Percentiles rank a stretch among this genome's conserved stretches.
These are phyloP conservation scores for Drosophila jambulina DNA, from an alignment of 1,140 invertebrate genomes.

Conservation along the genomic window DNA sequence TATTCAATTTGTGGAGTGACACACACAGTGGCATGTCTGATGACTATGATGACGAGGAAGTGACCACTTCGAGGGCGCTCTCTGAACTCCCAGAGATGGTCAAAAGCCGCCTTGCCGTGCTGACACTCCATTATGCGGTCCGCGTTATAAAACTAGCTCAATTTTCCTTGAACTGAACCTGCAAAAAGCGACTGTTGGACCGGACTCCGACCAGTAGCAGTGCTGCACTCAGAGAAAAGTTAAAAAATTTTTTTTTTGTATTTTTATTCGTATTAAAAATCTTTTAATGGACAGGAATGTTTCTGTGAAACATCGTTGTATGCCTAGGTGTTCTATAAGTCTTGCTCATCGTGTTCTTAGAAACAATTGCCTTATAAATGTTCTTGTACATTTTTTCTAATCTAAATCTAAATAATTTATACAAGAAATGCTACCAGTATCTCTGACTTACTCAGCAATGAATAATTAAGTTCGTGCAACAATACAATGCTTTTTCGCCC, in stretches of 20 bases:
- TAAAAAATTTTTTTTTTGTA: neutral
- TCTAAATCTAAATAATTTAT: neutral
- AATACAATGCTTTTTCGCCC: neutral
- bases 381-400: too few relatives aligned
- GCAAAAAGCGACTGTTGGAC: slow-evolving; percentile 31
- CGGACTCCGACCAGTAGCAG: slow-evolving; percentile 26
- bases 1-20: neutral
- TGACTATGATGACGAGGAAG: slow-evolving; percentile 22
- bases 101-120: slow-evolving; percentile 33
- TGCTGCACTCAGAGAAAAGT: neutral
- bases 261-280: neutral
- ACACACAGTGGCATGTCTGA: neutral
- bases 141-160: slow-evolving; percentile 57
- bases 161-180: slow-evolving; percentile 72
- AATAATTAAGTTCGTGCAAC: too few relatives aligned
- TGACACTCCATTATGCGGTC: slow-evolving; percentile 47
- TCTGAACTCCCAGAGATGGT: slow-evolving; percentile 36
- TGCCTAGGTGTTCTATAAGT: too few relatives aligned
- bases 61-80: slow-evolving; percentile 21
- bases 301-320: too few relatives aligned
- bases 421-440: neutral
- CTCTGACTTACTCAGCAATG: neutral
- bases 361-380: too few relatives aligned
- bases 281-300: neutral
- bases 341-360: neutral